phyloP scores from a whole-genome alignment of 1,140 invertebrate species.

The Drosophila aff. region DNA sequence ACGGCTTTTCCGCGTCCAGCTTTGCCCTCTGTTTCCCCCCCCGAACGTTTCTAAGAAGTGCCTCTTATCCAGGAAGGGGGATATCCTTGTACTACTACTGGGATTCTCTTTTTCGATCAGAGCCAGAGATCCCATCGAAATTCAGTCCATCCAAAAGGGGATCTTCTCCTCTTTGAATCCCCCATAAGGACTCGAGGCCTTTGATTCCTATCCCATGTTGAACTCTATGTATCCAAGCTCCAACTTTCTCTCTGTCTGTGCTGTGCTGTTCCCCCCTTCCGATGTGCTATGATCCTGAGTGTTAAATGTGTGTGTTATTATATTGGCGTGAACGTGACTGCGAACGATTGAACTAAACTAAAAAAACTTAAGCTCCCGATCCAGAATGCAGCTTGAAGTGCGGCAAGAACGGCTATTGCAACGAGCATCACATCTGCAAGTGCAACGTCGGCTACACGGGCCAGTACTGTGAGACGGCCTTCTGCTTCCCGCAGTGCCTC shows the following conservation, averaged over 20 bases:
- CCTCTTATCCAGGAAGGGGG: background rate
- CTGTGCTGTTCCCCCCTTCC: constrained; percentile 4
- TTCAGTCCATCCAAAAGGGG: background rate
- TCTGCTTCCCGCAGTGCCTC: constrained; percentile 96
- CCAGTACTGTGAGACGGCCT: constrained; percentile 93
- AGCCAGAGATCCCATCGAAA: background rate
- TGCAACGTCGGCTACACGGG: constrained; percentile 96
- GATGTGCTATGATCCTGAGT: constrained; percentile 14
- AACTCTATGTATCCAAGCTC: constrained; percentile 12
- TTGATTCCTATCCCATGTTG: background rate
- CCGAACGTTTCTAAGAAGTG: background rate
- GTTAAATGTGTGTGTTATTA: constrained; percentile 28
- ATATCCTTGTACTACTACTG: background rate
- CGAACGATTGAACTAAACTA: constrained; percentile 78
- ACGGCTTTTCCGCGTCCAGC: constrained; percentile 22
- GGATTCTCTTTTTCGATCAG: background rate
- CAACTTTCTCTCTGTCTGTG: constrained; percentile 1
- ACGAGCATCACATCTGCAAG: constrained; percentile 92
- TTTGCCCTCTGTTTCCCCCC: background rate
- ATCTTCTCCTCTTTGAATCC: background rate
- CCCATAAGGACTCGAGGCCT: background rate
- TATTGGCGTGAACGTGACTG: constrained; percentile 8
- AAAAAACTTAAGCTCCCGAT: constrained; percentile 90
- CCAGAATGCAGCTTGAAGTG: constrained; percentile 95
- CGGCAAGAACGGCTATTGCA: constrained; percentile 93